Percentiles rank a stretch among this genome's conserved stretches.
Evolutionary conservation across 35 echinoderm and acorn worm genomes (phyloP).

Genomic region (Ptychodera flava): DNA sequence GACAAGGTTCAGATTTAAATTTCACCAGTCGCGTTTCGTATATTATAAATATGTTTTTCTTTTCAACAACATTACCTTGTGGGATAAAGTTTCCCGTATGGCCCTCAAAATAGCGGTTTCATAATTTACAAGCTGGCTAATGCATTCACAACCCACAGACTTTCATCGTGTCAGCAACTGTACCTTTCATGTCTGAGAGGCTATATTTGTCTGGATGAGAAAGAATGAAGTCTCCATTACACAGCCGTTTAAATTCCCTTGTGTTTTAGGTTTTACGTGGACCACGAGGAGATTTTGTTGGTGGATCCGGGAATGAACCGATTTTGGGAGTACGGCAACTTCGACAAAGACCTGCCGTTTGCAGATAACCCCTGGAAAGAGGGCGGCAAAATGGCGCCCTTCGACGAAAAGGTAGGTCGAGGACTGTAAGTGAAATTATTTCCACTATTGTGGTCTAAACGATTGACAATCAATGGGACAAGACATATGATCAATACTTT

Average conservation of each 20-base stretch:
- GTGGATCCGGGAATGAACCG: constrained; percentile 46
- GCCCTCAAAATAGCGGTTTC: background rate
- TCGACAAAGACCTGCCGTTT: constrained; percentile 20
- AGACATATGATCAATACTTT: too few relatives aligned
- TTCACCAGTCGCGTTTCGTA: too few relatives aligned
- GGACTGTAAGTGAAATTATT: too few relatives aligned
- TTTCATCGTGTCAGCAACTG: background rate
- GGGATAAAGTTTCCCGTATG: background rate
- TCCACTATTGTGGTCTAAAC: too few relatives aligned
- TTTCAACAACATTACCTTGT: too few relatives aligned
- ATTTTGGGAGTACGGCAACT: constrained; percentile 65
- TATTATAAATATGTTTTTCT: too few relatives aligned
- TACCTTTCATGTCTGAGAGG: background rate
- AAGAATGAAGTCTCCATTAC: background rate
- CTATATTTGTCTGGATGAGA: background rate
- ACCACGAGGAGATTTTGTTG: constrained; percentile 41
- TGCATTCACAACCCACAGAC: background rate
- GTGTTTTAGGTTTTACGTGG: constrained; percentile 52
- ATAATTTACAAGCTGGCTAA: background rate
- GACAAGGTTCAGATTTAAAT: too few relatives aligned
- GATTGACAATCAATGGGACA: too few relatives aligned
- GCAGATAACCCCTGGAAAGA: constrained; percentile 69
- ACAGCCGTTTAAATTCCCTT: background rate
- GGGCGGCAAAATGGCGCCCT: constrained; percentile 63
- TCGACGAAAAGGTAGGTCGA: constrained; percentile 73